phyloP scores from a whole-genome alignment of 1,140 invertebrate genomes.

The Fopius arisanus region DNA sequence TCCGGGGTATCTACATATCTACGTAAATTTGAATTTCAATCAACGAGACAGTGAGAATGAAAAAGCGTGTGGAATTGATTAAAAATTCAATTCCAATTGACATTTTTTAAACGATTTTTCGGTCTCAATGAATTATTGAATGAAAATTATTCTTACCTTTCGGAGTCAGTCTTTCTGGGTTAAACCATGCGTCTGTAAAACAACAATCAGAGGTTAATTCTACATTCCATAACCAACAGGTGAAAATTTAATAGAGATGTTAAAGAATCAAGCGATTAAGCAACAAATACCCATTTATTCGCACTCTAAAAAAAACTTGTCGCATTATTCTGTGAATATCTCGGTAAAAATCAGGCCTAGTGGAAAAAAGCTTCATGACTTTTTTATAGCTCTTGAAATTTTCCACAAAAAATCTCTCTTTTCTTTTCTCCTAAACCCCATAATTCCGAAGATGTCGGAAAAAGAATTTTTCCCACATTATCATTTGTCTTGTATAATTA shows the following conservation, averaged over 20 bases:
- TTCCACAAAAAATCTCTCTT: too few species aligned
- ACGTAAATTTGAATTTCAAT: background rate
- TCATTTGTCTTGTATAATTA: too few species aligned
- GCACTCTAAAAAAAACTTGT: too few species aligned
- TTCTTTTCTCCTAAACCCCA: too few species aligned
- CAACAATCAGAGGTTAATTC: constrained; percentile 58
- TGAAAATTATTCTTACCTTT: constrained; percentile 73
- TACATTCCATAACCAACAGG: constrained; percentile 33
- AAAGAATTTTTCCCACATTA: too few species aligned
- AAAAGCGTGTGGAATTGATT: background rate
- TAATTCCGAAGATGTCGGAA: too few species aligned
- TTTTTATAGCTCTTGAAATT: too few species aligned
- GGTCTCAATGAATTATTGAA: background rate
- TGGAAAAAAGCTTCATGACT: too few species aligned
- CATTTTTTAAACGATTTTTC: background rate
- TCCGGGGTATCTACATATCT: background rate
- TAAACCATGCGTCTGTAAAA: constrained; percentile 90
- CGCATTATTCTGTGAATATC: too few species aligned
- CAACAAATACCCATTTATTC: too few species aligned
- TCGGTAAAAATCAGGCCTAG: too few species aligned
- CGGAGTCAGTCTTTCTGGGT: constrained; percentile 85
- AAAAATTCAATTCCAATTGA: background rate
- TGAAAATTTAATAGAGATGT: constrained; percentile 19
- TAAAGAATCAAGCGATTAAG: background rate
- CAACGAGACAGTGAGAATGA: background rate